Evolutionary conservation across 1,140 invertebrate genomes (phyloP), one percentile per base, ranked within the genome.

Genomic region (Drosophila pachea): DNA sequence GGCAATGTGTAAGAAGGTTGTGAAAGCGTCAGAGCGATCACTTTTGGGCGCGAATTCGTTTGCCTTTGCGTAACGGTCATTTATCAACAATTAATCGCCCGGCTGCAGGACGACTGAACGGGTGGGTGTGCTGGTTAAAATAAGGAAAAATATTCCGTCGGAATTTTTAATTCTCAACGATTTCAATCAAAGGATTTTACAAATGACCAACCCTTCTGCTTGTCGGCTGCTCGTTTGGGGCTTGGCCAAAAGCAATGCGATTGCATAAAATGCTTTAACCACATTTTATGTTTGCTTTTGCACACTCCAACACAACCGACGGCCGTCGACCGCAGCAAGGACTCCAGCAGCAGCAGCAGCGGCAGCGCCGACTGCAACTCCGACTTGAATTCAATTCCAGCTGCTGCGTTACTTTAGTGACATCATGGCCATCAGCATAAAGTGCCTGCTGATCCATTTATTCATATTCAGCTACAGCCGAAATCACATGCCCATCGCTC

Each of bases 181-280:
- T 53, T 73, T 55, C 59, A 75, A 75, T 75, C 73, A 75, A 75
- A 75, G 69, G 70, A 75, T 75, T 75, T 75, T 68, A 73, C 73
- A 73, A 64, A 73, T 75, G 69, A 73, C 65, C 69, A 75, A 73
- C 69, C 58, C 73, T 59, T 53, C 54, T 63, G 69, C 43, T 50
- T 68, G 64, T 55, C 36, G 69, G 53, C 35, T 68, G 70, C 53
- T 68, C 62, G 65, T 63, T 71, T 22, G 22, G 22, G 66, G 43
- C 43, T 59, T 59, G 33, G 50, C 16, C 7, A 47, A 68, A 22
- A 59, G 64, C 54, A 66, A 60, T 75, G 64, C 69, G 64, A 75
- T 68, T 68, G 69, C 70, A 73, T 73, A 73, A 75, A 75, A 75
- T 68, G 73, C 64, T 75, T 68, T 59, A 73, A 73, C 65, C 64